phyloP scores from a whole-genome alignment of 2,113 vertebrate species.

The Daphoenositta chrysoptera region DNA sequence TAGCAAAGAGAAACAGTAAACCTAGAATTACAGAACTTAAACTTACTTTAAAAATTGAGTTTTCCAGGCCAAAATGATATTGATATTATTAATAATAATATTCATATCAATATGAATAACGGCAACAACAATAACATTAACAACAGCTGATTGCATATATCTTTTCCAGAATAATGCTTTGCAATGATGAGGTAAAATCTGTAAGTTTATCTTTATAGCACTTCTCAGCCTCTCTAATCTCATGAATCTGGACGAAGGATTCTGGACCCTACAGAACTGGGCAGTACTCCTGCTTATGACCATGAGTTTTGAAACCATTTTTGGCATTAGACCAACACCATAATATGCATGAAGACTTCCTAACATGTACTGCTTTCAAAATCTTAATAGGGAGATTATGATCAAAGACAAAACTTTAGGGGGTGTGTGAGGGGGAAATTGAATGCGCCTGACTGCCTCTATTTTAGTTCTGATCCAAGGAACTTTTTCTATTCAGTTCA shows the following conservation, averaged over 20 bases:
- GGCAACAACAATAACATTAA: neutral
- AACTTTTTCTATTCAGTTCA: neutral
- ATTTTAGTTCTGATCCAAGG: neutral
- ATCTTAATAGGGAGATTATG: neutral
- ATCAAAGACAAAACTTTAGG: neutral
- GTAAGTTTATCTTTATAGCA: neutral
- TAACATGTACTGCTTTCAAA: neutral
- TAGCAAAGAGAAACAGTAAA: neutral
- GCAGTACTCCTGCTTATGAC: neutral
- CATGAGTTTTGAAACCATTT: neutral
- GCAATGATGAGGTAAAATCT: neutral
- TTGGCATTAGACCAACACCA: neutral
- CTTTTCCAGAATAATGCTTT: neutral
- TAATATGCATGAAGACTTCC: neutral
- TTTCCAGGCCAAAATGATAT: neutral
- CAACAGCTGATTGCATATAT: neutral
- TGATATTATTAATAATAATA: neutral
- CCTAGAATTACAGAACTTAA: neutral
- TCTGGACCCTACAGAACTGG: neutral
- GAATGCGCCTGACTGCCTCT: neutral
- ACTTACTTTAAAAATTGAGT: neutral
- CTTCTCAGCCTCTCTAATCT: neutral
- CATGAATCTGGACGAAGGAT: neutral
- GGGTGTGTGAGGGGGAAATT: accelerated
- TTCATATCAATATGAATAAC: neutral